phyloP scores from a whole-genome alignment of 2,113 vertebrate genomes.

The Arizona elegans region DNA sequence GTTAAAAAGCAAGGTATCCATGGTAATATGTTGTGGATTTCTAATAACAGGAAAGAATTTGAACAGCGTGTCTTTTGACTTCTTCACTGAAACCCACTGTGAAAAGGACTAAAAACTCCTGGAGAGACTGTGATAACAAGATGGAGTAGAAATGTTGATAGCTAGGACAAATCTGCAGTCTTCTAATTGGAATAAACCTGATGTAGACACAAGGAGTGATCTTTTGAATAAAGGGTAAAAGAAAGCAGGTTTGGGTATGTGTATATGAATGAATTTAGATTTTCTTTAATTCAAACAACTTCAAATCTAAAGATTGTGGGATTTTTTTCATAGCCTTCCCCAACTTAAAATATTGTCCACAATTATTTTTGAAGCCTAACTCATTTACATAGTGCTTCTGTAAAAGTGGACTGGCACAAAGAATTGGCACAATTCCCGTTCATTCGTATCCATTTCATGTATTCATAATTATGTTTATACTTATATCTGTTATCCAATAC shows the following conservation, averaged over 20 bases:
- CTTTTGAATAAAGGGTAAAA: neutral
- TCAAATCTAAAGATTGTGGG: neutral
- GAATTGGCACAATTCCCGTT: neutral
- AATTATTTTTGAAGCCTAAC: neutral
- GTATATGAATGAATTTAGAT: neutral
- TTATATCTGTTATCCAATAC: no score
- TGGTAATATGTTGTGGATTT: neutral
- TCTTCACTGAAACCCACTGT: slow-evolving; percentile 1
- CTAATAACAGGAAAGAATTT: slow-evolving; percentile 12
- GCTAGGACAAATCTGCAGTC: neutral
- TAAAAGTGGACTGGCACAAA: neutral
- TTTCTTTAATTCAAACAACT: neutral
- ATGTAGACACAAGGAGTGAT: neutral
- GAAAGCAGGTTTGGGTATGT: neutral
- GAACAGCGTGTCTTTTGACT: neutral
- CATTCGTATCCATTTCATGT: no score
- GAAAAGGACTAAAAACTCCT: slow-evolving; percentile 4
- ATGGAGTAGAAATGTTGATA: slow-evolving; percentile 16
- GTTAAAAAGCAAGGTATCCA: slow-evolving; percentile 15
- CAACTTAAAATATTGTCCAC: neutral
- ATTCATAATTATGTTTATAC: no score
- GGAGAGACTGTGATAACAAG: slow-evolving; percentile 11
- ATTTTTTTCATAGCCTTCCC: neutral
- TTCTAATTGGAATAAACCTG: slow-evolving; percentile 19
- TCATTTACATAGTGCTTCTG: neutral